Evolutionary conservation across 2,888 invertebrate genomes (phyloP).

Genomic region (Hypomecis punctinalis): DNA sequence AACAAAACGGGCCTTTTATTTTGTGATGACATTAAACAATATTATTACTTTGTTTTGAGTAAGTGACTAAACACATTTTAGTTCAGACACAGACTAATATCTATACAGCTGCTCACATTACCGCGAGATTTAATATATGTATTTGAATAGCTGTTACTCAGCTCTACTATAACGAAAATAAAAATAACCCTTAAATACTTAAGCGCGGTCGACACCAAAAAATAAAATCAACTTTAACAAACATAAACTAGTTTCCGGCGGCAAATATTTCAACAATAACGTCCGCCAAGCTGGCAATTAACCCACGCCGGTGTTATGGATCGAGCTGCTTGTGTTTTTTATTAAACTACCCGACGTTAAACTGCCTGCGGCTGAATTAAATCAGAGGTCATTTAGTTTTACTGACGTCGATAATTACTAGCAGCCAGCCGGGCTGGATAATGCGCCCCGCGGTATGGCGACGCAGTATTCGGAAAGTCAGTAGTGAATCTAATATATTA

Average conservation of each 20-base stretch:
- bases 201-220: neutral
- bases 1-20: too few relatives aligned
- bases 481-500: slow-evolving; percentile 16
- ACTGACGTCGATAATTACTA: slow-evolving; percentile 67
- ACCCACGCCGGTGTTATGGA: slow-evolving; percentile 22
- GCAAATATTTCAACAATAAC: slow-evolving; percentile 20
- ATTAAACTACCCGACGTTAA: slow-evolving; percentile 56
- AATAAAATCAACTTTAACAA: slow-evolving; percentile 6
- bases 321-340: slow-evolving; percentile 48
- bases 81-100: too few relatives aligned
- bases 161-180: too few relatives aligned
- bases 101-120: neutral
- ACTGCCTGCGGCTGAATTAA: slow-evolving; percentile 62
- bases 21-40: too few relatives aligned
- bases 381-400: slow-evolving; percentile 69
- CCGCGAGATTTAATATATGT: neutral
- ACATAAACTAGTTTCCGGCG: slow-evolving; percentile 11
- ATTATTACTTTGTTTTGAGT: too few relatives aligned
- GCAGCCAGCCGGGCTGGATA: slow-evolving; percentile 28
- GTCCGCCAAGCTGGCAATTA: slow-evolving; percentile 25
- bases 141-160: too few relatives aligned
- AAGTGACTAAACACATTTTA: too few relatives aligned
- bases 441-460: slow-evolving; percentile 24
- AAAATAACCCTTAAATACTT: too few relatives aligned
- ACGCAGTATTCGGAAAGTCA: slow-evolving; percentile 2